A percentile compares a stretch with the other conserved stretches of the same genome.
These are phyloP conservation scores for Galaxea fascicularis DNA, from an alignment of 92 coral and sea anemone species.

Conservation along the genomic window DNA sequence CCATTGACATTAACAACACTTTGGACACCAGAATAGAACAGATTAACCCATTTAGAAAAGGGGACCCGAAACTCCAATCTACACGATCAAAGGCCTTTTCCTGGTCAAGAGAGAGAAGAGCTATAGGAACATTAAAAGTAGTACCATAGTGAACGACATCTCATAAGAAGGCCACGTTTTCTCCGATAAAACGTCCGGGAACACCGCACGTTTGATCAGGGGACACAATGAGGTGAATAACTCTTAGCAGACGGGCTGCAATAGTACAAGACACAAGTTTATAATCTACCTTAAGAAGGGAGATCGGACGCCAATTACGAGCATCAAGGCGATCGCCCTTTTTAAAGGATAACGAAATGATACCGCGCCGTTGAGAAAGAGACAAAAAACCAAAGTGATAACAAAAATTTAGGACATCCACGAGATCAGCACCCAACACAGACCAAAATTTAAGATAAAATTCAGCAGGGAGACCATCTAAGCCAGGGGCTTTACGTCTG, in stretches of 20 bases:
- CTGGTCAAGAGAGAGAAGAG: slow-evolving; percentile 55
- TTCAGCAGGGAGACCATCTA: slow-evolving; percentile 69
- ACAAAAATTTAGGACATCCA: slow-evolving; percentile 41
- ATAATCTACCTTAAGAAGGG: slow-evolving; percentile 59
- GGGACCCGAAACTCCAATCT: slow-evolving; percentile 67
- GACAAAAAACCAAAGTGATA: slow-evolving; percentile 10
- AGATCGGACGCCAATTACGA: slow-evolving; percentile 66
- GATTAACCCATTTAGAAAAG: slow-evolving; percentile 42
- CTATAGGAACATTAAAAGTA: not conserved
- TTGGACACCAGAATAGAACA: slow-evolving; percentile 15
- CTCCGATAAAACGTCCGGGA: slow-evolving; percentile 52
- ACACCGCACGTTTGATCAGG: slow-evolving; percentile 59
- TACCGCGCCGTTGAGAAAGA: slow-evolving; percentile 31
- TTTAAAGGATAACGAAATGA: slow-evolving; percentile 56
- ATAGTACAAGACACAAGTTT: slow-evolving; percentile 30
- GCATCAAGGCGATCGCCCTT: slow-evolving; percentile 47
- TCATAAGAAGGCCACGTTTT: slow-evolving; percentile 31
- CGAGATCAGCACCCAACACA: slow-evolving; percentile 48
- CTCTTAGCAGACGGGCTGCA: slow-evolving; percentile 19
- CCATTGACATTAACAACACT: slow-evolving; percentile 53
- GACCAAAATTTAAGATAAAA: slow-evolving; percentile 65
- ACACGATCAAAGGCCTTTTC: slow-evolving; percentile 76
- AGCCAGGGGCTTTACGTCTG: slow-evolving; percentile 46
- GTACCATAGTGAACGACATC: slow-evolving; percentile 9
- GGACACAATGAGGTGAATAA: slow-evolving; percentile 14